Conservation (phyloP, 2,888 invertebrate species). For the Oithona nana region DNA sequence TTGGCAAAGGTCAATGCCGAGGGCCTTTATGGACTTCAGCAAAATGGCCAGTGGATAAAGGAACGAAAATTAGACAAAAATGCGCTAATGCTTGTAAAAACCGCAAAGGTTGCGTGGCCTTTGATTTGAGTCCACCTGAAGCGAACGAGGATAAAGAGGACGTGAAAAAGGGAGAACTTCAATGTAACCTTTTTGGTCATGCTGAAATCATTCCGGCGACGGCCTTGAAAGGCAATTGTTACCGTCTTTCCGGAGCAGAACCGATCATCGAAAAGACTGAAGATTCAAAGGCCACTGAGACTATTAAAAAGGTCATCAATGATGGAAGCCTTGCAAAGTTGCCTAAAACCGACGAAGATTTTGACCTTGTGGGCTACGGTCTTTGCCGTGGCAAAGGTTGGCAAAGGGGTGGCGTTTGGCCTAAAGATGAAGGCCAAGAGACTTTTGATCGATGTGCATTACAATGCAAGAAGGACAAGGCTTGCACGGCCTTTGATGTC, state of each 20-base stretch:
- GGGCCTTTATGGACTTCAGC: constrained; percentile 4
- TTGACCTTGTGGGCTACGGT: constrained; percentile 2
- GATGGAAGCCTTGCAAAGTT: neutral
- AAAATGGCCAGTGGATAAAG: constrained; percentile 2
- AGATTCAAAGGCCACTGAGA: neutral
- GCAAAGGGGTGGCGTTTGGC: constrained; percentile 8
- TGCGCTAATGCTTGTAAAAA: neutral
- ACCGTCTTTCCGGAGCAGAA: neutral
- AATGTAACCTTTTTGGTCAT: neutral
- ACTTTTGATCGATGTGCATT: constrained; percentile 10
- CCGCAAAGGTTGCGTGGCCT: constrained; percentile 11
- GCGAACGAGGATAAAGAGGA: neutral
- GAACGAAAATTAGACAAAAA: neutral
- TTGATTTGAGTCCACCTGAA: neutral
- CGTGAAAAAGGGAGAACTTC: neutral
- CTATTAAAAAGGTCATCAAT: neutral
- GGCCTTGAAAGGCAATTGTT: neutral
- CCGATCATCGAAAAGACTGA: neutral
- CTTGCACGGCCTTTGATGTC: constrained; percentile 15
- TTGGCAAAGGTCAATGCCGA: constrained; percentile 10
- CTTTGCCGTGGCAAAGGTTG: constrained; percentile 15
- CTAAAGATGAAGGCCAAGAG: neutral
- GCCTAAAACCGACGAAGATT: neutral
- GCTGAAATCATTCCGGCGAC: neutral
- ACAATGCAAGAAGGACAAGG: neutral